A percentile compares a stretch with the other conserved stretches of the same genome.
These are phyloP conservation scores for Bellardia pandia DNA, from an alignment of 2,888 invertebrate species.

Conservation along the genomic window DNA sequence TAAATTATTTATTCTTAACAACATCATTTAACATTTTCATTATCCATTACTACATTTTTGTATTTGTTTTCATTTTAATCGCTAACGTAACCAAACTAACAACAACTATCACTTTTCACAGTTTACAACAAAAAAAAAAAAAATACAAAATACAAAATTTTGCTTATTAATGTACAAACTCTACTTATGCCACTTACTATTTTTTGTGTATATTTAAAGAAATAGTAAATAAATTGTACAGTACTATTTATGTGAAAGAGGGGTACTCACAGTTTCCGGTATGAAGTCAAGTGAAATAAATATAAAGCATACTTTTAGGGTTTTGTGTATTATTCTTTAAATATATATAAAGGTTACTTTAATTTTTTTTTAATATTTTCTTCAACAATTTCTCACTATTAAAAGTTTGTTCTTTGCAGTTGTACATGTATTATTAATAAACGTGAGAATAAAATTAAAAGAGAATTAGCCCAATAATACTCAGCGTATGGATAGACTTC, in stretches of 20 bases:
- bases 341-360: too few species aligned
- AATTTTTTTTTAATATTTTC: too few species aligned
- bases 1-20: constrained; percentile 49
- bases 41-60: constrained; percentile 16
- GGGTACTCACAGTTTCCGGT: constrained; percentile 13
- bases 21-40: constrained; percentile 52
- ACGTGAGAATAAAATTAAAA: too few species aligned
- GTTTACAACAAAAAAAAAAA: background rate
- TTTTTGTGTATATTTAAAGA: background rate
- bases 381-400: too few species aligned
- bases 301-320: constrained; percentile 30
- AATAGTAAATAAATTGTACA: background rate
- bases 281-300: too few species aligned
- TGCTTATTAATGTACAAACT: background rate
- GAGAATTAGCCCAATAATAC: too few species aligned
- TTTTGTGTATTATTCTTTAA: background rate
- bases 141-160: background rate
- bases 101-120: constrained; percentile 3
- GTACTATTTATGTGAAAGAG: background rate
- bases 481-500: too few species aligned
- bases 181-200: too few species aligned
- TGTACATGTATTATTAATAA: too few species aligned
- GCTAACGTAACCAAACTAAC: background rate
- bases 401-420: too few species aligned
- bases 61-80: constrained; percentile 24